These are phyloP conservation scores for Callipepla squamata DNA, from an alignment of 2,113 vertebrate genomes.

Conservation along the genomic window DNA sequence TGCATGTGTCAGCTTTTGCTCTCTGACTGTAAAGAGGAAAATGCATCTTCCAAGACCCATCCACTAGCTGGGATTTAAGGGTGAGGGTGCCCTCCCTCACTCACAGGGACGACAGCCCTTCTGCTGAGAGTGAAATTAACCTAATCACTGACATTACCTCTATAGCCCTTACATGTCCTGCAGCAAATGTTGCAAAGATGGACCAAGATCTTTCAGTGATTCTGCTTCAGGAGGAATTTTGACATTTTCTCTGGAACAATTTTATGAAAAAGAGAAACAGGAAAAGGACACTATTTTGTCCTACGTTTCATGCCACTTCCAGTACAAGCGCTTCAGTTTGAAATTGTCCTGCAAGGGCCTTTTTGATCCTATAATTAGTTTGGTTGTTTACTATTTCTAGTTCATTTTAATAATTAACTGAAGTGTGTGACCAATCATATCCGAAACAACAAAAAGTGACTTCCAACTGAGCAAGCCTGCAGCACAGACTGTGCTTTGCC, in stretches of 20 bases:
- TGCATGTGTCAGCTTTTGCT: conserved; percentile 17
- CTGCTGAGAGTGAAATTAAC: conserved; percentile 47
- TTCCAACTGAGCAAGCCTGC: neutral
- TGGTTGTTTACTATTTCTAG: neutral
- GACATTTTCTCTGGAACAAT: conserved; percentile 4
- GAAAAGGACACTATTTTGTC: neutral
- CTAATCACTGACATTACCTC: conserved; percentile 53
- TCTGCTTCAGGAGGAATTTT: conserved; percentile 19
- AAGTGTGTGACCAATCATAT: neutral
- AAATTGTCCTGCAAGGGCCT: fast-evolving
- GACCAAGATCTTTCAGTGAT: neutral
- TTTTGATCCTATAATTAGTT: conserved; percentile 2
- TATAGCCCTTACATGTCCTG: neutral
- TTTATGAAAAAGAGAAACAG: neutral
- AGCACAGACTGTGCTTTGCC: neutral
- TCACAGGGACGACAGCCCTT: neutral
- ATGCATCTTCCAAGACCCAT: conserved; percentile 13
- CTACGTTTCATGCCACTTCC: neutral
- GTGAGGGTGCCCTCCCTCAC: neutral
- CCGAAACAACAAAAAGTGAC: neutral
- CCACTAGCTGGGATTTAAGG: conserved; percentile 45
- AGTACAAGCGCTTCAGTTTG: neutral
- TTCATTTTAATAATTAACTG: neutral
- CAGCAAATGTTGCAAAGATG: conserved; percentile 1
- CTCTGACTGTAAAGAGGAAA: conserved; percentile 13